Base-by-base conservation (phyloP, 2,797 vertebrate genomes). In the Mionectes olivaceus region DNA sequence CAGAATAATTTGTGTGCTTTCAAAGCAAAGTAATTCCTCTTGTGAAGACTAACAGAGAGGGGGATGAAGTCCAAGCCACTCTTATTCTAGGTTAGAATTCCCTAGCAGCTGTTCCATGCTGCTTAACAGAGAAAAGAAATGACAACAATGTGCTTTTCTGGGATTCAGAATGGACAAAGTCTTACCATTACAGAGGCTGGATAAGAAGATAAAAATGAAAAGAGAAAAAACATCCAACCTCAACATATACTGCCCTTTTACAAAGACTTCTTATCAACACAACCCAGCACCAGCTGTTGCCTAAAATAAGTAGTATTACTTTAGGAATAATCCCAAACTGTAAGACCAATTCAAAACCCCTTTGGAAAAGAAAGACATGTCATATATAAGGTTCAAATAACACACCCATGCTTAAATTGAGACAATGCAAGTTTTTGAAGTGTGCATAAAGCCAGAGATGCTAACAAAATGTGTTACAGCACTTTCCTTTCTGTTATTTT, bases 1-100 rank as follows among this genome's bases (percentile, higher is more conserved):
- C 78, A 79, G 67, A 92, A 83, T 70, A 96, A 89, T 89, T 73
- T 61, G 5, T 52, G 47, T 73, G 23, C 56, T 93, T 92, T 76
- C 60, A 77, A 87, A 93, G 41, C 17, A 59, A 81, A 83, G 24
- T 39, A 79, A 71, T 90, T 75, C 24, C 82, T 89, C 67, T 30
- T 39, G 37, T 41, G 41, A 82, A n/a, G 43, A 89, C 53, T 44
- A 68, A 70, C 16, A 23, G 27, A 39, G 4, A 23, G 33, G 49
- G 24, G 10, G 19, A 82, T 39, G 8, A 23, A 74, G 6, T 27
- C 35, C 24, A 76, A 63, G 37, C 28, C 60, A 53, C 41, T 90
- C 90, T 86, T 77, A 63, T 84, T 79, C 37, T 30, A 49, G 32
- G 24, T 70, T 90, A 76, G 49, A 82, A 64, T 82, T 93, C 64